A percentile compares a stretch with the other conserved stretches of the same genome.
phyloP scores from a whole-genome alignment of 2,888 invertebrate genomes.

The Ectemnius continuus region DNA sequence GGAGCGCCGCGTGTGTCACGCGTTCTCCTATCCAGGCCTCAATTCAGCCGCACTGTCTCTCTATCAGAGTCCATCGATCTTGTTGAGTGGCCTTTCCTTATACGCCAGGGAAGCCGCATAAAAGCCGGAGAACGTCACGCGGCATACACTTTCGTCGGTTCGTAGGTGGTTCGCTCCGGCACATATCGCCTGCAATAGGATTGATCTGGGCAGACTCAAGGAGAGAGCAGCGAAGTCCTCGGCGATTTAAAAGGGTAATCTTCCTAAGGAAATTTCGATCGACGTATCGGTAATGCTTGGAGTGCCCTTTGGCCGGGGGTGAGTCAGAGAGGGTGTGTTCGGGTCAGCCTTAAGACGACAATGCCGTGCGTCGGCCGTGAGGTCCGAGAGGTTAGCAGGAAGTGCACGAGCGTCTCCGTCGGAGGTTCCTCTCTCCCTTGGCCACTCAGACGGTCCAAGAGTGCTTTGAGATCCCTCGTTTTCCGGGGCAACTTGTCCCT shows the following conservation, averaged over 20 bases:
- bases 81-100: no score
- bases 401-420: slow-evolving; percentile 42
- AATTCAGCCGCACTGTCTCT: no score
- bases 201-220: no score
- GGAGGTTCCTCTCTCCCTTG: slow-evolving; percentile 44
- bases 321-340: slow-evolving; percentile 33
- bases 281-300: slow-evolving; percentile 23
- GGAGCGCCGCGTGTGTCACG: slow-evolving; percentile 27
- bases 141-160: no score
- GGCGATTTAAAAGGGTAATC: no score
- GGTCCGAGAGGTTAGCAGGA: slow-evolving; percentile 36
- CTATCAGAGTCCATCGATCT: no score
- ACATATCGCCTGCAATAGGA: no score
- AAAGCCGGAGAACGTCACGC: no score
- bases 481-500: slow-evolving; percentile 28
- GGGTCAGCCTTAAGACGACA: slow-evolving; percentile 30
- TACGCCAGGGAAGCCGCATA: no score
- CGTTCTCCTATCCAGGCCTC: no score
- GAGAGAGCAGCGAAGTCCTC: no score
- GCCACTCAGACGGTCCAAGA: slow-evolving; percentile 68
- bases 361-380: slow-evolving; percentile 41
- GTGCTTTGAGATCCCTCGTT: slow-evolving; percentile 62
- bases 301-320: slow-evolving; percentile 23
- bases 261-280: not conserved
- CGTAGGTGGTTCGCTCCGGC: no score